Conservation (phyloP, 1,140 invertebrate genomes). For the Heliconius melpomene region DNA sequence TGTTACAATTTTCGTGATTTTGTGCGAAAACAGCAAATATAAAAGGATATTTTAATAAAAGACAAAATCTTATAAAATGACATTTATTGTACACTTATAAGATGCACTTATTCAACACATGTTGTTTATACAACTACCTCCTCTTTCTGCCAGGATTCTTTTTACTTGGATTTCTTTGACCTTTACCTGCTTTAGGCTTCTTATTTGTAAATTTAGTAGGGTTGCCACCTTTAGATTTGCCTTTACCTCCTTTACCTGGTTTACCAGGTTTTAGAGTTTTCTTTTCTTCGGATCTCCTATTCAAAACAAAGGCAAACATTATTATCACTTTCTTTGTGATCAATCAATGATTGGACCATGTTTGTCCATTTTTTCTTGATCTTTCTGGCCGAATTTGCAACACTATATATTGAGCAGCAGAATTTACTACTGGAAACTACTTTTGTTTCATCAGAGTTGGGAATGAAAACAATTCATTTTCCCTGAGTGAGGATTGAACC, state of each 20-base stretch:
- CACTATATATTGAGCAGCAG: too few relatives aligned
- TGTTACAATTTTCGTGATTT: too few relatives aligned
- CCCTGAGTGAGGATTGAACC: too few relatives aligned
- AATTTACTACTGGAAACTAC: too few relatives aligned
- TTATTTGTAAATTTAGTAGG: slow-evolving; percentile 73
- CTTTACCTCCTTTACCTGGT: slow-evolving; percentile 63
- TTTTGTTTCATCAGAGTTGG: too few relatives aligned
- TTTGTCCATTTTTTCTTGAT: too few relatives aligned
- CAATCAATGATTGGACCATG: too few relatives aligned
- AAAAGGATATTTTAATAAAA: neutral
- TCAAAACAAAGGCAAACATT: neutral
- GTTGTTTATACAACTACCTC: slow-evolving; percentile 65
- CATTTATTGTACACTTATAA: slow-evolving; percentile 4
- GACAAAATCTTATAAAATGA: neutral
- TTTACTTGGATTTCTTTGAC: slow-evolving; percentile 83
- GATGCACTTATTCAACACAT: neutral
- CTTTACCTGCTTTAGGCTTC: slow-evolving; percentile 84
- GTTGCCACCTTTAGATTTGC: slow-evolving; percentile 71
- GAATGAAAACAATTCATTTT: too few relatives aligned
- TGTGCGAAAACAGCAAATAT: neutral
- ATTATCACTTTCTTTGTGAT: too few relatives aligned
- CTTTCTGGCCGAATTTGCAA: too few relatives aligned
- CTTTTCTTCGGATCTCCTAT: slow-evolving; percentile 77
- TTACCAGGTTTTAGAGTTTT: slow-evolving; percentile 69
- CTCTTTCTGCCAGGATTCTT: slow-evolving; percentile 83